A percentile compares a stretch with the other conserved stretches of the same genome.
phyloP scores from a whole-genome alignment of 2,888 invertebrate species.

The Epinotia nisella region DNA sequence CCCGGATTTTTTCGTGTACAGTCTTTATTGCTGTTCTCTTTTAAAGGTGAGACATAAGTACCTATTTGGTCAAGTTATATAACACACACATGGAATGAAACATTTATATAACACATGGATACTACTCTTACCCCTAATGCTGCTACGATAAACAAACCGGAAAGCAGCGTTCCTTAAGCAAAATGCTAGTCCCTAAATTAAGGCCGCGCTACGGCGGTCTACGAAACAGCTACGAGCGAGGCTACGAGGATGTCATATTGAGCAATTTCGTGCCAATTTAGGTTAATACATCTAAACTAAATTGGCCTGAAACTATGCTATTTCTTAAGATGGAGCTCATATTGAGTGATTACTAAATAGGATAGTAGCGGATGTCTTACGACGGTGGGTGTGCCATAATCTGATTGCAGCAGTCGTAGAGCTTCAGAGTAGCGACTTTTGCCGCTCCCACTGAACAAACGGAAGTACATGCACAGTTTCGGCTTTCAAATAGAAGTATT shows the following conservation, averaged over 20 bases:
- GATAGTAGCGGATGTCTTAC: slow-evolving; percentile 53
- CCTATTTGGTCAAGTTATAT: slow-evolving; percentile 1
- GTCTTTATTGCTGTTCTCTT: slow-evolving; percentile 9
- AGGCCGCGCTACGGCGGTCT: slow-evolving; percentile 36
- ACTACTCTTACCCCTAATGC: too few species aligned
- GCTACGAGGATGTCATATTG: slow-evolving; percentile 36
- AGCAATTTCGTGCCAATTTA: slow-evolving; percentile 33
- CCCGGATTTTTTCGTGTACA: too few species aligned
- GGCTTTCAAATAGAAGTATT: neutral
- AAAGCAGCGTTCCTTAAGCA: neutral
- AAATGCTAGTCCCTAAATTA: slow-evolving; percentile 13
- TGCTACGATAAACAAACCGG: neutral
- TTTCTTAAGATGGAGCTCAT: slow-evolving; percentile 18
- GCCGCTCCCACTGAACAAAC: slow-evolving; percentile 72
- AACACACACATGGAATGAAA: neutral
- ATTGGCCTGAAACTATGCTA: slow-evolving; percentile 25
- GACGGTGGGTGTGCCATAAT: slow-evolving; percentile 80
- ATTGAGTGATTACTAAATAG: slow-evolving; percentile 40
- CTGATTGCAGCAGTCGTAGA: slow-evolving; percentile 82
- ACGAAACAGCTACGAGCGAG: slow-evolving; percentile 40
- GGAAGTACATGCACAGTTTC: slow-evolving; percentile 43
- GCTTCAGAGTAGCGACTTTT: slow-evolving; percentile 72
- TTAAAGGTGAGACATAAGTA: slow-evolving; percentile 5
- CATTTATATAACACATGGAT: neutral
- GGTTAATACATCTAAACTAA: slow-evolving; percentile 27